A percentile compares a stretch with the other conserved stretches of the same genome.
Conservation (phyloP, 2,888 invertebrate species). For the Caenorhabditis angaria region DNA sequence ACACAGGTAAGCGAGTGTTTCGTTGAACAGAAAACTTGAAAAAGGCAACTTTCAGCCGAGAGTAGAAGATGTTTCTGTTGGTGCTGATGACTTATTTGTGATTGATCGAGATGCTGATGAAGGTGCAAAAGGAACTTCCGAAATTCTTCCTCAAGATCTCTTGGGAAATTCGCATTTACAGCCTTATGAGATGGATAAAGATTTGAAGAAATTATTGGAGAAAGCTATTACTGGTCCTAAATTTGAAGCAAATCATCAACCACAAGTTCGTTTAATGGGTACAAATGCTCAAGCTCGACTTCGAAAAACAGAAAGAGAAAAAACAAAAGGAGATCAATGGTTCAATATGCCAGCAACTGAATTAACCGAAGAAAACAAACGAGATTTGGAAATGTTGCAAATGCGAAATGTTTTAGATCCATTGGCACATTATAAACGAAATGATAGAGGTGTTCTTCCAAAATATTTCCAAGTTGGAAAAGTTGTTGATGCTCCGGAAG, state of each 20-base stretch:
- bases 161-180: conserved; percentile 13
- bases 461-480: conserved; percentile 86
- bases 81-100: conserved; percentile 29
- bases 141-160: conserved; percentile 11
- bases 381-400: conserved; percentile 86
- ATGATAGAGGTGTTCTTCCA: conserved; percentile 83
- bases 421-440: conserved; percentile 92
- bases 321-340: conserved; percentile 88
- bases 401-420: conserved; percentile 89
- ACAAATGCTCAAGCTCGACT: conserved; percentile 37
- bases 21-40: neutral
- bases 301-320: conserved; percentile 79
- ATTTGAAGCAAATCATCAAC: conserved; percentile 47
- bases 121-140: conserved; percentile 15
- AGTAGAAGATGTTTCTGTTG: conserved; percentile 2
- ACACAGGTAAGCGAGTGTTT: neutral
- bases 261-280: conserved; percentile 39
- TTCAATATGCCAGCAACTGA: conserved; percentile 86
- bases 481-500: conserved; percentile 83
- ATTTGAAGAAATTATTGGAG: conserved; percentile 40
- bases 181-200: conserved; percentile 46
- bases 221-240: conserved; percentile 48
- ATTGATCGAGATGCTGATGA: conserved; percentile 23
- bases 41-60: neutral
- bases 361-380: conserved; percentile 82